Percentiles rank a stretch among this genome's conserved stretches.
Evolutionary conservation across 2,113 vertebrate genomes (phyloP).

Genomic region (Melanerpes aurifrons): DNA sequence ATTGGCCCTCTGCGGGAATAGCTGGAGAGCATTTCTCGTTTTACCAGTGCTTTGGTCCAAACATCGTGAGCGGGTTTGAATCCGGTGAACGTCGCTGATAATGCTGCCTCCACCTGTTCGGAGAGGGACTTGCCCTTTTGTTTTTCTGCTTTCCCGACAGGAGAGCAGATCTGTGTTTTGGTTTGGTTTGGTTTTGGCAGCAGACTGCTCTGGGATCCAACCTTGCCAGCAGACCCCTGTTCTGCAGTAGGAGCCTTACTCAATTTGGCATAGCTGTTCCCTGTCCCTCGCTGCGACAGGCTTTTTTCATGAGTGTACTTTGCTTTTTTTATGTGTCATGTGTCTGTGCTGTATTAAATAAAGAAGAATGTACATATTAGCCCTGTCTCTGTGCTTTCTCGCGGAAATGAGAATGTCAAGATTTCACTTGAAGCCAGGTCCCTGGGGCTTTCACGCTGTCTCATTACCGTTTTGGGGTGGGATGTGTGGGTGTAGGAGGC

Average conservation of each 20-base stretch:
- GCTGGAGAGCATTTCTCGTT: background rate
- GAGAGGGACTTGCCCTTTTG: background rate
- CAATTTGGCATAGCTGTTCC: constrained; percentile 66
- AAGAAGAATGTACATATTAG: constrained; percentile 82
- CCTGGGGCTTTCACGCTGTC: background rate
- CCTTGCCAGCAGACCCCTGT: constrained; percentile 64
- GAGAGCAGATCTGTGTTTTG: background rate
- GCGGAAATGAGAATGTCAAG: background rate
- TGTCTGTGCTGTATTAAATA: constrained; percentile 84
- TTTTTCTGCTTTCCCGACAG: constrained; percentile 10
- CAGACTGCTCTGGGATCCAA: constrained; percentile 71
- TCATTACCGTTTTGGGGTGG: rapidly evolving
- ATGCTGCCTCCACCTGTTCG: constrained; percentile 18
- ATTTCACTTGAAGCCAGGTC: background rate
- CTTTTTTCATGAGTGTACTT: constrained; percentile 76
- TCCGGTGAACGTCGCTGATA: background rate
- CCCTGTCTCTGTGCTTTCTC: background rate
- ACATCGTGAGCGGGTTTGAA: background rate
- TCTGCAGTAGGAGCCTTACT: constrained; percentile 78
- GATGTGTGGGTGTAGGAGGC: background rate
- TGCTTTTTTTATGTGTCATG: constrained; percentile 71
- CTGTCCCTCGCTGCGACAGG: constrained; percentile 73
- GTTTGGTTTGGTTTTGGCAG: constrained; percentile 13
- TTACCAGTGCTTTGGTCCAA: background rate
- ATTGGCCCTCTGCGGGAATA: background rate